Percentiles rank a stretch among this genome's conserved stretches.
phyloP scores from a whole-genome alignment of 2,797 vertebrate species.

The Gymnoscopelus microlampas region DNA sequence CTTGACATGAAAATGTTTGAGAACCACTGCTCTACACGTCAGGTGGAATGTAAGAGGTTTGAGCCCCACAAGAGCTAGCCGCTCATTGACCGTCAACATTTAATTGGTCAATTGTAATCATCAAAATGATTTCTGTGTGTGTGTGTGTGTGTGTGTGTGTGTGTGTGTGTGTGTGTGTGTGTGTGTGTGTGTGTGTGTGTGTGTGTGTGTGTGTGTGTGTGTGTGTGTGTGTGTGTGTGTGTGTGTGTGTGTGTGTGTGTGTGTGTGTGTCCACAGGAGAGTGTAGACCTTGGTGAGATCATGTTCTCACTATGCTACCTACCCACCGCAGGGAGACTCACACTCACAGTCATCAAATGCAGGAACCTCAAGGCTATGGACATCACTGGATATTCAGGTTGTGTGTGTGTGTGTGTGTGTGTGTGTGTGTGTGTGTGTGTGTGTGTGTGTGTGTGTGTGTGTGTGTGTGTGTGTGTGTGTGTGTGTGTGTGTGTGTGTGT shows the following conservation, averaged over 20 bases:
- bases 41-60: neutral
- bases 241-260: constrained; percentile 26
- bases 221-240: neutral
- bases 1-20: too few relatives aligned
- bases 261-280: constrained; percentile 84
- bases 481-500: neutral
- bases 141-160: too few relatives aligned
- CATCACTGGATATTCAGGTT: constrained; percentile 98
- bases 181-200: neutral
- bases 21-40: too few relatives aligned
- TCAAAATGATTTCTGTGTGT: neutral
- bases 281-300: constrained; percentile 97
- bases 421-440: constrained; percentile 27
- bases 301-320: constrained; percentile 99
- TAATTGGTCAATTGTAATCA: too few relatives aligned
- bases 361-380: constrained; percentile 99
- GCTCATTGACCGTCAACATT: neutral
- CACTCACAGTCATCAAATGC: constrained; percentile 97
- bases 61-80: constrained; percentile 6
- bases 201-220: neutral
- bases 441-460: neutral
- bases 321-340: constrained; percentile 96
- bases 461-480: neutral
- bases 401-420: constrained; percentile 11
- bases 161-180: neutral